Evolutionary conservation across 1,140 invertebrate genomes (phyloP).

Genomic region (Pseudomyrmex gracilis): DNA sequence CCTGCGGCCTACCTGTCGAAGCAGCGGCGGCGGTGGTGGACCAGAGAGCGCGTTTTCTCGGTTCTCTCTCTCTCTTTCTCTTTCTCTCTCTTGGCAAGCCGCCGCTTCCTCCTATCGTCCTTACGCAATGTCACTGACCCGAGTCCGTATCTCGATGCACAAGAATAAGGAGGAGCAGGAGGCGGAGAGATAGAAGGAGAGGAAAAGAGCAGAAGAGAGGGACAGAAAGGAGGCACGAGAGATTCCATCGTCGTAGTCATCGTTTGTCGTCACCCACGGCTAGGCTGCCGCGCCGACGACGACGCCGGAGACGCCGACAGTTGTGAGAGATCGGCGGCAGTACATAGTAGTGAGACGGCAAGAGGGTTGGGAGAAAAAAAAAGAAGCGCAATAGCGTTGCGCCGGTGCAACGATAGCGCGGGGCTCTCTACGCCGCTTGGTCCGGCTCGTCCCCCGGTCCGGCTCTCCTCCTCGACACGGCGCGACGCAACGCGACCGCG

Average conservation of each 20-base stretch:
- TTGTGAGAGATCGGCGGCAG: neutral
- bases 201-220: neutral
- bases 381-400: conserved; percentile 53
- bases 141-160: conserved; percentile 62
- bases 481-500: conserved; percentile 48
- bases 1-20: conserved; percentile 51
- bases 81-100: conserved; percentile 32
- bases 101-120: conserved; percentile 53
- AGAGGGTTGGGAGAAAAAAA: neutral
- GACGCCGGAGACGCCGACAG: neutral
- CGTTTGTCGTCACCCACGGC: conserved; percentile 51
- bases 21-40: conserved; percentile 1
- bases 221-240: conserved; percentile 25
- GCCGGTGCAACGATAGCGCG: conserved; percentile 63
- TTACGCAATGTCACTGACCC: conserved; percentile 65
- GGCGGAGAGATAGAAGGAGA: conserved; percentile 26
- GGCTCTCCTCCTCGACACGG: conserved; percentile 4
- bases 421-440: conserved; percentile 59
- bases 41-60: conserved; percentile 9
- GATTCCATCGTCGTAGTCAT: conserved; percentile 58
- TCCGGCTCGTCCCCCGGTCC: conserved; percentile 56
- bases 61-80: conserved; percentile 16
- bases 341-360: neutral
- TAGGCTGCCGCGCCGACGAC: conserved; percentile 9
- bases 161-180: conserved; percentile 58